Evolutionary conservation across 2,888 invertebrate genomes (phyloP).

Genomic region (Tribolium freemani): DNA sequence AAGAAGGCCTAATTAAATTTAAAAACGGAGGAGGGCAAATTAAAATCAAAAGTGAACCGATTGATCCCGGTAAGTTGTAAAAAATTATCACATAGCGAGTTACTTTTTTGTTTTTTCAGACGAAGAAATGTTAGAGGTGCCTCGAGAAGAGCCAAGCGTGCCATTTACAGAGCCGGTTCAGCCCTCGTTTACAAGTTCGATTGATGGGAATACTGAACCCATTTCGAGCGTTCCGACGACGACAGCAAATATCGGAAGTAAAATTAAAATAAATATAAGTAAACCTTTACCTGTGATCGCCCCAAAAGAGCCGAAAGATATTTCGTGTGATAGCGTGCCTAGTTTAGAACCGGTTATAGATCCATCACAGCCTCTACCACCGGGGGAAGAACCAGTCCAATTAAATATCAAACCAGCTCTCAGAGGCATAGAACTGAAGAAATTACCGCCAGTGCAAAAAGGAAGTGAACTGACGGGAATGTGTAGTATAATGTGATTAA

Average conservation of each 20-base stretch:
- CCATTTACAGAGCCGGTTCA: conserved; percentile 62
- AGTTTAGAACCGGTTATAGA: conserved; percentile 57
- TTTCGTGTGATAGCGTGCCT: conserved; percentile 52
- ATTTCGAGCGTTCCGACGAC: conserved; percentile 56
- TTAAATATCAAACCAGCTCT: conserved; percentile 77
- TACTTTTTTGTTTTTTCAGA: conserved; percentile 46
- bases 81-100: background rate
- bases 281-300: conserved; percentile 74
- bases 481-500: conserved; percentile 85
- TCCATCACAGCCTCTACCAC: conserved; percentile 71
- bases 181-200: conserved; percentile 74
- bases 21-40: conserved; percentile 71
- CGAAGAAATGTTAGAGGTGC: conserved; percentile 8
- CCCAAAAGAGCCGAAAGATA: conserved; percentile 66
- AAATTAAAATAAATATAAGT: conserved; percentile 87
- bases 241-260: conserved; percentile 67
- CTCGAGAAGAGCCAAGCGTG: conserved; percentile 1
- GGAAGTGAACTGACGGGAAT: conserved; percentile 88
- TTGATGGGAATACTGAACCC: conserved; percentile 83
- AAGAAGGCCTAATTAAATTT: conserved; percentile 69
- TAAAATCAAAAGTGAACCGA: conserved; percentile 80
- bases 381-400: conserved; percentile 71
- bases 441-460: conserved; percentile 79
- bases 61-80: conserved; percentile 72
- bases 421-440: conserved; percentile 76